phyloP scores from a whole-genome alignment of 2,797 vertebrate species.

The Yasuhikotakia modesta region DNA sequence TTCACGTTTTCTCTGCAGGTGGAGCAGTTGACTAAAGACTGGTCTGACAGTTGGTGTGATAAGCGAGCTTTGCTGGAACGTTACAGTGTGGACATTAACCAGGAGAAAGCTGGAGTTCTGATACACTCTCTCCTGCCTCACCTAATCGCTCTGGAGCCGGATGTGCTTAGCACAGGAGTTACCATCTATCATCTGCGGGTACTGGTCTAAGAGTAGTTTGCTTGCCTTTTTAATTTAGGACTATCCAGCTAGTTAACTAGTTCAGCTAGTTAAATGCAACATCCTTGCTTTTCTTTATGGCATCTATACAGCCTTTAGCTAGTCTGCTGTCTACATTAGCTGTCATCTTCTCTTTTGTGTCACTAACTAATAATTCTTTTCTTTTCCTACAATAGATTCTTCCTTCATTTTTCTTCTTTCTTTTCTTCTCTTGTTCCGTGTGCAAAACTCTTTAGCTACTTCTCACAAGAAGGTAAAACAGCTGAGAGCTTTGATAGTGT shows the following conservation, averaged over 20 bases:
- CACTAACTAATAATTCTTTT: slow-evolving; percentile 43
- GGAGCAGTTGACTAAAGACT: slow-evolving; percentile 91
- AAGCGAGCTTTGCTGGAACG: slow-evolving; percentile 87
- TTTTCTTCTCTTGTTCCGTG: slow-evolving; percentile 69
- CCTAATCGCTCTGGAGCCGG: slow-evolving; percentile 87
- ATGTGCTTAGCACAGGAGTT: slow-evolving; percentile 93
- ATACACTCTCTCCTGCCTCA: slow-evolving; percentile 90
- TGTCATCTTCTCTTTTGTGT: slow-evolving; percentile 27
- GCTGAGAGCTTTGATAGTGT: slow-evolving; percentile 20
- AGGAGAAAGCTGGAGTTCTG: slow-evolving; percentile 84
- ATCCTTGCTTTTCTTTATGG: background rate
- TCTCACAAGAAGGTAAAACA: slow-evolving; percentile 53
- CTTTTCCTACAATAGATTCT: slow-evolving; percentile 64
- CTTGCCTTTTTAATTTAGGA: background rate
- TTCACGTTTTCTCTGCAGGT: slow-evolving; percentile 73
- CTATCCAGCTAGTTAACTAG: slow-evolving; percentile 2
- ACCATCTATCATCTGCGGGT: slow-evolving; percentile 95
- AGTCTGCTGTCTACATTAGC: slow-evolving; percentile 63
- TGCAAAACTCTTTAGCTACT: slow-evolving; percentile 68
- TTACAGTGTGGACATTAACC: slow-evolving; percentile 92
- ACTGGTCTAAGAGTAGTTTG: slow-evolving; percentile 33
- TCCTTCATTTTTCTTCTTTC: slow-evolving; percentile 58
- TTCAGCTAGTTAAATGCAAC: background rate
- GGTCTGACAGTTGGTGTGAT: slow-evolving; percentile 89
- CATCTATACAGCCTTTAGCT: slow-evolving; percentile 55